phyloP scores from a whole-genome alignment of 2,113 vertebrate species.

The Strigops habroptila region DNA sequence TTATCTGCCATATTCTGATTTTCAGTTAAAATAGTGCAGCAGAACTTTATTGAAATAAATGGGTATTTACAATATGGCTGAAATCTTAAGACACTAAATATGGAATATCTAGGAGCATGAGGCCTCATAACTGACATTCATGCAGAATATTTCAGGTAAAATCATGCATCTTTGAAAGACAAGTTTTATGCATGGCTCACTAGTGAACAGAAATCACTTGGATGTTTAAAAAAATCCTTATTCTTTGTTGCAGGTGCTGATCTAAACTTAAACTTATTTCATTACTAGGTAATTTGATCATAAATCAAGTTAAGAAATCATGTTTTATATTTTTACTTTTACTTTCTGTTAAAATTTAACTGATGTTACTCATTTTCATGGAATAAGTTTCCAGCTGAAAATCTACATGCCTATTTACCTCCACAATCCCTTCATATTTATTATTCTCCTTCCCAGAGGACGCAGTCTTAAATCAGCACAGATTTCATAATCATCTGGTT shows the following conservation, averaged over 20 bases:
- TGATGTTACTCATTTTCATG: neutral
- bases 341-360: neutral
- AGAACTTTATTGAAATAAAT: neutral
- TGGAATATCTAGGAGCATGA: neutral
- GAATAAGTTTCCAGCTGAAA: neutral
- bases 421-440: neutral
- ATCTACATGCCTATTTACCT: neutral
- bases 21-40: neutral
- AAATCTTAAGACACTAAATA: neutral
- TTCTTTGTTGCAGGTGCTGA: neutral
- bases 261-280: neutral
- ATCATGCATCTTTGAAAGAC: neutral
- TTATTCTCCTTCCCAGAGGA: neutral
- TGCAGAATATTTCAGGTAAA: neutral
- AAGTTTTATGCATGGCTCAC: neutral
- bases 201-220: neutral
- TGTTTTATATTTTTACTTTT: neutral
- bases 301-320: neutral
- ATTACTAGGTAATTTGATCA: neutral
- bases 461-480: neutral
- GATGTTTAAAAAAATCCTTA: neutral
- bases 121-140: neutral
- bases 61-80: neutral
- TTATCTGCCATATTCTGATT: neutral
- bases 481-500: neutral